A percentile compares a stretch with the other conserved stretches of the same genome.
Evolutionary conservation across 2,888 invertebrate genomes (phyloP).

Genomic region (Chloroclysta siterata): DNA sequence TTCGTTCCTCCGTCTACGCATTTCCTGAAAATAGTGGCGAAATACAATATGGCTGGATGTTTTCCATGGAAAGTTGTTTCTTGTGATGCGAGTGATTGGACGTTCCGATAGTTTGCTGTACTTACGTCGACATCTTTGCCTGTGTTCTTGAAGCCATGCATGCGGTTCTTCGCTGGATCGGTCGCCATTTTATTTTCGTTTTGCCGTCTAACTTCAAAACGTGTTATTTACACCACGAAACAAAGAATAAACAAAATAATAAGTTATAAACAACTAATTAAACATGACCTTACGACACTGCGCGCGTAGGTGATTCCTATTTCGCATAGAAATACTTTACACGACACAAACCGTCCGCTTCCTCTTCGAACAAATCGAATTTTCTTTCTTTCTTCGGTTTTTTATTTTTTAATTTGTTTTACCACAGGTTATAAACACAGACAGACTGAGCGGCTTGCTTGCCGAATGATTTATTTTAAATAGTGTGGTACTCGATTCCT

Average conservation of each 20-base stretch:
- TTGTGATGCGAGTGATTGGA: not conserved
- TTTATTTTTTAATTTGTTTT: conserved; percentile 33
- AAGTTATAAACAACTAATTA: conserved; percentile 66
- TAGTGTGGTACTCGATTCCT: no score
- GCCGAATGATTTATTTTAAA: no score
- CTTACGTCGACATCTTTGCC: conserved; percentile 99
- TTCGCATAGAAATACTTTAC: conserved; percentile 68
- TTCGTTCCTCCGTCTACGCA: conserved; percentile 98
- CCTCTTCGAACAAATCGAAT: conserved; percentile 54
- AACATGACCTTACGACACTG: conserved; percentile 76
- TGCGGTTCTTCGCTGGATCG: conserved; percentile 92
- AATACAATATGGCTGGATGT: conserved; percentile 15
- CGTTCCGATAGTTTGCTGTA: conserved; percentile 51
- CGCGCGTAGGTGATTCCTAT: conserved; percentile 70
- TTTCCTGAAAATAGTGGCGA: conserved; percentile 88
- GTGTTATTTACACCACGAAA: conserved; percentile 75
- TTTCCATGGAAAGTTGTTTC: conserved; percentile 3
- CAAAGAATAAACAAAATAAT: conserved; percentile 76
- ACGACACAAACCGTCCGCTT: conserved; percentile 69
- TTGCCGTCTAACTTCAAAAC: conserved; percentile 65
- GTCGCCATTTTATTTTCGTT: conserved; percentile 90
- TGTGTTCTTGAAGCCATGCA: conserved; percentile 98
- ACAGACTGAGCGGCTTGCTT: no score
- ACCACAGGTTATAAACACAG: conserved; percentile 6
- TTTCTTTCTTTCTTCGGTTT: conserved; percentile 59